A percentile compares a stretch with the other conserved stretches of the same genome.
These are phyloP conservation scores for Streptopelia turtur DNA, from an alignment of 2,797 vertebrate genomes.

Conservation along the genomic window DNA sequence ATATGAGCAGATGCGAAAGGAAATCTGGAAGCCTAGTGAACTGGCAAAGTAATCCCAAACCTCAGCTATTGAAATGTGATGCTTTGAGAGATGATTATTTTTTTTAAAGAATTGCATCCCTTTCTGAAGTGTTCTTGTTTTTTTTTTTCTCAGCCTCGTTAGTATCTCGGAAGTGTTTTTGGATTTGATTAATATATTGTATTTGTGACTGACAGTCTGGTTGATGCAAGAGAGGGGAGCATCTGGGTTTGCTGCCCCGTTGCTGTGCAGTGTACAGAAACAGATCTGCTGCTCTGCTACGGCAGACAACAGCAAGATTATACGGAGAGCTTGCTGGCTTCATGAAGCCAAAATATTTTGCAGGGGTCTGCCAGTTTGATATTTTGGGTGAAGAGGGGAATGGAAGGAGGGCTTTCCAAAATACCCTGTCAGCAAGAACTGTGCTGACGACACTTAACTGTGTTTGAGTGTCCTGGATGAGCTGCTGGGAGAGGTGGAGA, in stretches of 20 bases:
- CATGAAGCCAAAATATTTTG: not conserved
- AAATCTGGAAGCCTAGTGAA: constrained; percentile 35
- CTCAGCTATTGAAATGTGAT: constrained; percentile 6
- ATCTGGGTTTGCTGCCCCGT: not conserved
- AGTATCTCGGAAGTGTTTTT: constrained; percentile 31
- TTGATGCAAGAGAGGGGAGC: not conserved
- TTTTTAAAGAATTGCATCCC: constrained; percentile 1
- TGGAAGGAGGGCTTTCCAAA: not conserved
- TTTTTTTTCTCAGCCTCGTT: not conserved
- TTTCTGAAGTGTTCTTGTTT: constrained; percentile 11
- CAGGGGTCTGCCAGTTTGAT: not conserved
- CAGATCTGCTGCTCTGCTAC: not conserved
- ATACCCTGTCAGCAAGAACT: not conserved
- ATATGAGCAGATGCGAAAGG: constrained; percentile 36
- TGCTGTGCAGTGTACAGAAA: not conserved
- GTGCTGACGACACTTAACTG: not conserved
- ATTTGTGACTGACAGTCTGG: not conserved
- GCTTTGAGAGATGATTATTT: constrained; percentile 37
- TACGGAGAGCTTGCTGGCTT: not conserved
- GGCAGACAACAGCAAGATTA: not conserved
- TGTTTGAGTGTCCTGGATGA: not conserved
- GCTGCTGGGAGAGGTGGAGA: not conserved
- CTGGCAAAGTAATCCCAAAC: constrained; percentile 49
- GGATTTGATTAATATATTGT: not conserved
- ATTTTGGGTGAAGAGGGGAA: not conserved